Base-by-base conservation (phyloP, 2,888 invertebrate species). In the Pammene fasciana region DNA sequence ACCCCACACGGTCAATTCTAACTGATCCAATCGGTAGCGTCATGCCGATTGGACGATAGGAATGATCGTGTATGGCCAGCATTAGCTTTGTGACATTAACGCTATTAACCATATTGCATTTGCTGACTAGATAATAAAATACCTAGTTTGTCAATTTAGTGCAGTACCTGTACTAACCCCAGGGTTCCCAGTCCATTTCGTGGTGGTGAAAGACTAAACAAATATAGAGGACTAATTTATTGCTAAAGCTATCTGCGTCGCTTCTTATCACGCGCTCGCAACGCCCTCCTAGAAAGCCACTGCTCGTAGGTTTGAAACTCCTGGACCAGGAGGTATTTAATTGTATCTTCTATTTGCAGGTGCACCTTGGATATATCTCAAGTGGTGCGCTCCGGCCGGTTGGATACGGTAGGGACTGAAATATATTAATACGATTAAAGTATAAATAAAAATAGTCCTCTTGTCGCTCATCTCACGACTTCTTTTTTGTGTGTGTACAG, bases 401-500 rank as follows among this genome's bases (percentile, higher is more conserved):
- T 90, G 66, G 92, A 92, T 72, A 91, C 90, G 72, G 92, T 92
- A 81, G 84, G 85, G 75, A 11, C 6, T 9, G 9, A 9, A 54
- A 5, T 36, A 34, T 34, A 13, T 14, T n/a, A 11, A n/a, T 26
- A 36, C 3, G 13, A 26, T 55, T 10, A 48, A 38, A 7, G 38
- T 7, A 5, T 38, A 9, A 9, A 38, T 38, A 9, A 5, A 38
- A 38, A 38, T 38, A 38, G 38, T 50, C 50, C 18, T 11, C 26
- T 18, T 26, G 50, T 13, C 14, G 8, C 26, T 5, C 18, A 14
- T 54, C 10, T 54, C 14, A 14, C 6, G 38, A 18, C 59, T 18
- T 11, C 1, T 43, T 16, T 18, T 26, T n/a, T n/a, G n/a, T 57
- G 11, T n/a, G 70, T 48, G 80, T 83, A 55, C 87, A 99, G 98